phyloP scores from a whole-genome alignment of 2,888 invertebrate genomes.

The Drosophila anomelani region DNA sequence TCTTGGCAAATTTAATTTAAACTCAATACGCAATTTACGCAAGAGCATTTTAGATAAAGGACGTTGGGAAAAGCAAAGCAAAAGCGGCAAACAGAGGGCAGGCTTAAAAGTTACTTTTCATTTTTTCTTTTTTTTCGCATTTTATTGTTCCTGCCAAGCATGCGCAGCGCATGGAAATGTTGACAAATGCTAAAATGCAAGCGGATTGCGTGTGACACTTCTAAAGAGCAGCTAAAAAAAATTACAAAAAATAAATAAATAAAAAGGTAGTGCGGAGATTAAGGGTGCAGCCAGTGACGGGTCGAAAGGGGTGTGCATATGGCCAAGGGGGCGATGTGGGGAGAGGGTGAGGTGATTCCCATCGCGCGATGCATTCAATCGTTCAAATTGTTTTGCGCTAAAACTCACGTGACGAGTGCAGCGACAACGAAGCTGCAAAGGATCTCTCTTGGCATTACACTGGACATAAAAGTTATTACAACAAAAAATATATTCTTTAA shows the following conservation, averaged over 20 bases:
- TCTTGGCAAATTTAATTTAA: conserved; percentile 81
- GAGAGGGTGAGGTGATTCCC: conserved; percentile 36
- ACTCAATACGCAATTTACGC: conserved; percentile 82
- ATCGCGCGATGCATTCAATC: conserved; percentile 71
- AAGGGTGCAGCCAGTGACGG: conserved; percentile 9
- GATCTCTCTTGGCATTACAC: conserved; percentile 6
- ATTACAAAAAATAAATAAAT: background rate
- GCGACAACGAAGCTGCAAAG: conserved; percentile 34
- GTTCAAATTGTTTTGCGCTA: conserved; percentile 76
- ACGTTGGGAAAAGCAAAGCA: conserved; percentile 38
- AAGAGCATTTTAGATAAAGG: conserved; percentile 81
- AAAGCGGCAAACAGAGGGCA: conserved; percentile 31
- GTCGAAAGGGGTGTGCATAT: conserved; percentile 9
- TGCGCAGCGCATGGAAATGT: conserved; percentile 76
- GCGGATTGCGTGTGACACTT: conserved; percentile 77
- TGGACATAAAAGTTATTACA: background rate
- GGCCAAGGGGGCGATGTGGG: background rate
- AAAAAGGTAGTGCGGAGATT: conserved; percentile 17
- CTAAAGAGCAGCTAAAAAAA: conserved; percentile 55
- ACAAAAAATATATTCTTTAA: background rate
- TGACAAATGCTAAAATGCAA: conserved; percentile 81
- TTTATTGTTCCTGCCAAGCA: conserved; percentile 57
- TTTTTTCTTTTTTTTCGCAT: background rate
- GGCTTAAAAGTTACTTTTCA: conserved; percentile 57
- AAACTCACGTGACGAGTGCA: conserved; percentile 81